Evolutionary conservation across 1,140 invertebrate species (phyloP), one percentile per base, ranked within the genome.

Genomic region (Tyrophagus putrescentiae): DNA sequence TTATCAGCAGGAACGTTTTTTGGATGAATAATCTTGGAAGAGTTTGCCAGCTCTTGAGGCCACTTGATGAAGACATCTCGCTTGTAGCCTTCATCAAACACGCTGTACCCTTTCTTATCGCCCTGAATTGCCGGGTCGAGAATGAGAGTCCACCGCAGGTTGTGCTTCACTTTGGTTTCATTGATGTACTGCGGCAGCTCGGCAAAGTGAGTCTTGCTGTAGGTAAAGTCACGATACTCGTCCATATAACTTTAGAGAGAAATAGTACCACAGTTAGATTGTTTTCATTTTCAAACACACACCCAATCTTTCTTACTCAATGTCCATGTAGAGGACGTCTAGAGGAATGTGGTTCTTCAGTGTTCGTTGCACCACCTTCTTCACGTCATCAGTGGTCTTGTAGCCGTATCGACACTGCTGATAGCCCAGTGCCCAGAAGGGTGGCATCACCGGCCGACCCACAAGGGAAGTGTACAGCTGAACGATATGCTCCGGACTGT

Each of bases 401-500:
- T 48, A 48, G 6, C 44, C 44, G 31, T 48, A 48, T 48, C 31
- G 23, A 29, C 44, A 7, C 31, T 6, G 6, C 18, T 77, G 73
- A 25, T 70, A 69, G 13, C 71, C 75, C 28, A 70, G 68, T 18
- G 68, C 66, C 73, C 75, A 76, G 65, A 75, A 76, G 0, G 76
- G 70, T 3, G 74, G 72, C 63, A 77, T 62, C 27, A 64, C 63
- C 7, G 71, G 68, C 45, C 29, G 57, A n/a, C 68, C 67, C 32
- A 70, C 61, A 16, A 71, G 36, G 50, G 67, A 64, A 16, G 68
- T 70, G 41, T 75, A 76, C 64, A 79, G 77, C 34, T 70, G 66
- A 1, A 76, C 65, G 5, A 78, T 76, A 27, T 74, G 66, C 28
- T 72, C 60, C 1, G 84, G 82, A n/a, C 31, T 48, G 18, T 48